Evolutionary conservation across 2,797 vertebrate species (phyloP).

Genomic region (Holocentrus rufus): DNA sequence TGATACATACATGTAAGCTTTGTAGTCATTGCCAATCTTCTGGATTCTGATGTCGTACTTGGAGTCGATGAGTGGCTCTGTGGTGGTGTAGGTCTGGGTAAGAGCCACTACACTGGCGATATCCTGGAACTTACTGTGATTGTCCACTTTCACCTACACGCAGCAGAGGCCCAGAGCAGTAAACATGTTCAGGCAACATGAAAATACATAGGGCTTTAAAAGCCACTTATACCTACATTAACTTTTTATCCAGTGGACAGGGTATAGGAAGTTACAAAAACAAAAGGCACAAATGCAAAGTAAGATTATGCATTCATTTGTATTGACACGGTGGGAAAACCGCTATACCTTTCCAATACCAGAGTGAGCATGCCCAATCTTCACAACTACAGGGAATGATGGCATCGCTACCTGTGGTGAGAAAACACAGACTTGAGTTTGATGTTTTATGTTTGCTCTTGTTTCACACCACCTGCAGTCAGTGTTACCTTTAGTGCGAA

Average conservation of each 20-base stretch:
- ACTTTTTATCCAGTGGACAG: neutral
- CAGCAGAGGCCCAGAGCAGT: neutral
- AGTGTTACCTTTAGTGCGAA: neutral
- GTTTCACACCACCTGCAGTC: neutral
- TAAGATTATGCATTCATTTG: neutral
- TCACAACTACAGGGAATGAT: conserved; percentile 96
- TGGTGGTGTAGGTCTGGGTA: conserved; percentile 97
- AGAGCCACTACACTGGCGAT: conserved; percentile 97
- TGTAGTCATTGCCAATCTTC: conserved; percentile 98
- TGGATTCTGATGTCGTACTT: conserved; percentile 99
- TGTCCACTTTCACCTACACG: conserved; percentile 94
- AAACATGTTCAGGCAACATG: neutral
- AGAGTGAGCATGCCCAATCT: conserved; percentile 98
- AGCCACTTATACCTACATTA: neutral
- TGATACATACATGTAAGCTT: conserved; percentile 93
- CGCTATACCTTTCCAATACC: conserved; percentile 95
- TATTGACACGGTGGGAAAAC: conserved; percentile 6
- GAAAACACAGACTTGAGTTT: neutral
- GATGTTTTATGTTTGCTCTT: neutral
- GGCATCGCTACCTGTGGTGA: conserved; percentile 91
- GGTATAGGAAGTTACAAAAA: too few species aligned
- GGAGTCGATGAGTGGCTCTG: conserved; percentile 95
- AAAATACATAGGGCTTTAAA: neutral
- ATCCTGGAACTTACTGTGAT: conserved; percentile 99
- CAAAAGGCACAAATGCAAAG: neutral